Percentiles rank a stretch among this genome's conserved stretches.
These are phyloP conservation scores for Pseudomugil tenellus DNA, from an alignment of 2,797 vertebrate species.

Conservation along the genomic window DNA sequence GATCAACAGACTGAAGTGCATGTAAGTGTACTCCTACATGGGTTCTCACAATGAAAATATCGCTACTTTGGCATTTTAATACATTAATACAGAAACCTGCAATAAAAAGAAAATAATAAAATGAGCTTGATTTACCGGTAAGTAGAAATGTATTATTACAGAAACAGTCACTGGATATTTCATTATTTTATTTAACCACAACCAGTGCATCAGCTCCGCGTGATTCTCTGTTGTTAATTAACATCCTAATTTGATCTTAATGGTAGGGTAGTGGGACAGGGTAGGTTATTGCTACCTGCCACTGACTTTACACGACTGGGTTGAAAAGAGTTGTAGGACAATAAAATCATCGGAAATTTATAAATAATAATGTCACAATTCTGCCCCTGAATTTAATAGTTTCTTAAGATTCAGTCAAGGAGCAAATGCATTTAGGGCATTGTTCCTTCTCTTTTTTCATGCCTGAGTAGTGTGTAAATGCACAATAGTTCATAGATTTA, in stretches of 20 bases:
- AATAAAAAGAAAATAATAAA: constrained; percentile 17
- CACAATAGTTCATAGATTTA: constrained; percentile 11
- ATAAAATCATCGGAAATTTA: background rate
- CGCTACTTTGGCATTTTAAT: background rate
- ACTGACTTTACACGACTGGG: constrained; percentile 21
- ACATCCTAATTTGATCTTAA: constrained; percentile 18
- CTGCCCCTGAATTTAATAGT: background rate
- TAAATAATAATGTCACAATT: constrained; percentile 14
- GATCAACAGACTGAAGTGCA: background rate
- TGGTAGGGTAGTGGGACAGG: constrained; percentile 18
- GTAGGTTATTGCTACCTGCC: constrained; percentile 30
- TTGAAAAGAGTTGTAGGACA: constrained; percentile 4
- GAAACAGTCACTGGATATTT: background rate
- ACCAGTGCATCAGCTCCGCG: constrained; percentile 29
- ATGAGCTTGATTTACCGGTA: background rate
- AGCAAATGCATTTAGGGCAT: constrained; percentile 12
- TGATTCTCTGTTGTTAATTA: constrained; percentile 4
- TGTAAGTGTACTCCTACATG: background rate
- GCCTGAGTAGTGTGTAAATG: constrained; percentile 7
- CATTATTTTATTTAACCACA: background rate
- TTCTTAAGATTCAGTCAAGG: constrained; percentile 7
- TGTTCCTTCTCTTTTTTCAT: background rate
- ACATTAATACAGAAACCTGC: background rate
- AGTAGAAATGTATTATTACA: constrained; percentile 11
- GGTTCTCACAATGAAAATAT: constrained; percentile 3